phyloP scores from a whole-genome alignment of 1,140 invertebrate species.

The Agraylea sexmaculata region DNA sequence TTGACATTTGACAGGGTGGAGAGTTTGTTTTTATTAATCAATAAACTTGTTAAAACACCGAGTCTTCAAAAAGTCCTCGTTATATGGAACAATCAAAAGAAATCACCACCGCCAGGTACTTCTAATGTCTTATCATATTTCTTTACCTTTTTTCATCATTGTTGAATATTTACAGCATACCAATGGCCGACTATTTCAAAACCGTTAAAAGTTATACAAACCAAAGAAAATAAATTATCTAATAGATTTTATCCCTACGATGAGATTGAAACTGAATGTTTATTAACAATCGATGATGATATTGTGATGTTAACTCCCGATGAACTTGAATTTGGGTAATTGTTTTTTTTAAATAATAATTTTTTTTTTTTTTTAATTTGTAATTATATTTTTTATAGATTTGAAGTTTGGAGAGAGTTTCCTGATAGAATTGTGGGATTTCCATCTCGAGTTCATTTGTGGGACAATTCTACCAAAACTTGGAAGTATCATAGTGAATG shows the following conservation, averaged over 20 bases:
- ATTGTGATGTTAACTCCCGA: slow-evolving; percentile 89
- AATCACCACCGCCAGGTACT: slow-evolving; percentile 67
- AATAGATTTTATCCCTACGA: slow-evolving; percentile 89
- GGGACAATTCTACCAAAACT: slow-evolving; percentile 69
- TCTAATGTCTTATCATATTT: slow-evolving; percentile 18
- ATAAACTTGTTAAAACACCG: slow-evolving; percentile 68
- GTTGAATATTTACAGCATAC: slow-evolving; percentile 44
- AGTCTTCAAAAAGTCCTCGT: slow-evolving; percentile 79
- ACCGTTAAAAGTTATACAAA: slow-evolving; percentile 82
- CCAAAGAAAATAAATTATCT: slow-evolving; percentile 83
- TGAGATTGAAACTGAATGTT: slow-evolving; percentile 87
- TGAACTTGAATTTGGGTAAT: slow-evolving; percentile 84
- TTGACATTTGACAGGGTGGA: slow-evolving; percentile 85
- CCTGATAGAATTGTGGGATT: slow-evolving; percentile 87
- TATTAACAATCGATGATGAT: slow-evolving; percentile 86
- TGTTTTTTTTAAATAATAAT: slow-evolving; percentile 23
- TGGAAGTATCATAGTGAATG: slow-evolving; percentile 93
- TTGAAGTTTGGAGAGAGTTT: slow-evolving; percentile 86
- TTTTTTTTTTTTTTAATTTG: slow-evolving; percentile 6
- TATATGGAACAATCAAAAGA: slow-evolving; percentile 88
- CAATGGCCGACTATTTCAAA: slow-evolving; percentile 81
- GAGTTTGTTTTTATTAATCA: slow-evolving; percentile 74
- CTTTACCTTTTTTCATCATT: background rate
- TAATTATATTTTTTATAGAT: slow-evolving; percentile 28
- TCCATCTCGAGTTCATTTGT: slow-evolving; percentile 79